These are phyloP conservation scores for Chionodraco myersi DNA, from an alignment of 2,113 vertebrate genomes.

Conservation along the genomic window DNA sequence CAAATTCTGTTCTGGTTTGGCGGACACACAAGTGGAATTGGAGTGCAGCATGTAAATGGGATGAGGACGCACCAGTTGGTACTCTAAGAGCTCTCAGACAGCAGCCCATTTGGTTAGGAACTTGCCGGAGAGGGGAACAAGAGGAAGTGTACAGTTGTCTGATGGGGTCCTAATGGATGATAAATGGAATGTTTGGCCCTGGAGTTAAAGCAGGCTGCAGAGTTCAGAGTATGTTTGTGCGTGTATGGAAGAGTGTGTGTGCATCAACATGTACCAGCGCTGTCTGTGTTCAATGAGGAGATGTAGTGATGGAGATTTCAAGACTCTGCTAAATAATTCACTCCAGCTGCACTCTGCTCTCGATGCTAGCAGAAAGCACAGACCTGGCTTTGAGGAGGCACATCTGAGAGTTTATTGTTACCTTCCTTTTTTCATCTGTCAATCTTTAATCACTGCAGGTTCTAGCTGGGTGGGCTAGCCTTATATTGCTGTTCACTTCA, in stretches of 20 bases:
- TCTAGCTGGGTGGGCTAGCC: constrained; percentile 1
- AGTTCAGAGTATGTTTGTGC: constrained; percentile 49
- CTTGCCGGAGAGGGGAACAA: constrained; percentile 5
- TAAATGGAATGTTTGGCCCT: constrained; percentile 67
- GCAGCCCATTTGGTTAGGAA: constrained; percentile 24
- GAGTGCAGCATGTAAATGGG: constrained; percentile 34
- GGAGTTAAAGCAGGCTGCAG: constrained; percentile 40
- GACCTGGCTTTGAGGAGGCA: constrained; percentile 41
- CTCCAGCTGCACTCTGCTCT: constrained; percentile 60
- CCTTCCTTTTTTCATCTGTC: constrained; percentile 57
- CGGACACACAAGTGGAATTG: constrained; percentile 50
- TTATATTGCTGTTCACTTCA: constrained; percentile 1
- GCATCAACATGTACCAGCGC: constrained; percentile 2
- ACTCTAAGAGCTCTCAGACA: constrained; percentile 47
- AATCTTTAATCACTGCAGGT: constrained; percentile 51
- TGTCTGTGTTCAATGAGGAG: constrained; percentile 42
- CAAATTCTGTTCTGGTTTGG: constrained; percentile 53
- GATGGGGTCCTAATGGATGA: constrained; percentile 60
- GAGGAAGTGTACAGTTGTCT: constrained; percentile 36
- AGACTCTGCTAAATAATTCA: constrained; percentile 79
- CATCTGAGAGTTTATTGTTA: constrained; percentile 42
- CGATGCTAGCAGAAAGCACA: constrained; percentile 46
- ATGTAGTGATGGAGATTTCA: constrained; percentile 66
- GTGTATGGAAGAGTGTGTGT: constrained; percentile 3
- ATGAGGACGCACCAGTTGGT: constrained; percentile 44